phyloP scores from a whole-genome alignment of 2,888 invertebrate genomes.

The Troilus luridus region DNA sequence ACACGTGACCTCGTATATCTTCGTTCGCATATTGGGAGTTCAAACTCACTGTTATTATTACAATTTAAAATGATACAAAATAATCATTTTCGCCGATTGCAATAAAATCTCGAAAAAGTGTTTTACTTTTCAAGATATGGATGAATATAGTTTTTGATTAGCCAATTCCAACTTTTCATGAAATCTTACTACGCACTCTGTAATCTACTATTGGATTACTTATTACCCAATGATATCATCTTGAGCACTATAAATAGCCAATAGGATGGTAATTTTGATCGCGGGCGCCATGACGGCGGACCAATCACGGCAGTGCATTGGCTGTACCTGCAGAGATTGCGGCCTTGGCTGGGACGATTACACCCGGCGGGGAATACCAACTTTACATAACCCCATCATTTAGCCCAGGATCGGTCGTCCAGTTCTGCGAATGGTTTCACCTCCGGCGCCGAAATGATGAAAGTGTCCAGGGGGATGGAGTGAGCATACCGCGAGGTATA shows the following conservation, averaged over 20 bases:
- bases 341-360: neutral
- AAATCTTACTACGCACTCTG: neutral
- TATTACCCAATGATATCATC: neutral
- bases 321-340: neutral
- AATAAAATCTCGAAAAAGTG: too few species aligned
- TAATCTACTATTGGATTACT: neutral
- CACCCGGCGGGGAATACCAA: neutral
- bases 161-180: neutral
- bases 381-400: constrained; percentile 20
- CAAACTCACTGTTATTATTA: too few species aligned
- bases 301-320: neutral
- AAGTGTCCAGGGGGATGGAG: neutral
- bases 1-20: too few species aligned
- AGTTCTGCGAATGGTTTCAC: constrained; percentile 6
- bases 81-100: too few species aligned
- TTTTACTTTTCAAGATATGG: too few species aligned
- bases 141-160: neutral
- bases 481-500: neutral
- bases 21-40: too few species aligned
- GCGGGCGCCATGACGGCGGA: neutral
- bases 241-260: constrained; percentile 5
- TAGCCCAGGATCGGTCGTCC: neutral
- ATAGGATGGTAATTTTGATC: neutral
- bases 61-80: too few species aligned
- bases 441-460: neutral